Percentiles rank a stretch among this genome's conserved stretches.
phyloP scores from a whole-genome alignment of 1,140 invertebrate species.

The Achatina immaculata region DNA sequence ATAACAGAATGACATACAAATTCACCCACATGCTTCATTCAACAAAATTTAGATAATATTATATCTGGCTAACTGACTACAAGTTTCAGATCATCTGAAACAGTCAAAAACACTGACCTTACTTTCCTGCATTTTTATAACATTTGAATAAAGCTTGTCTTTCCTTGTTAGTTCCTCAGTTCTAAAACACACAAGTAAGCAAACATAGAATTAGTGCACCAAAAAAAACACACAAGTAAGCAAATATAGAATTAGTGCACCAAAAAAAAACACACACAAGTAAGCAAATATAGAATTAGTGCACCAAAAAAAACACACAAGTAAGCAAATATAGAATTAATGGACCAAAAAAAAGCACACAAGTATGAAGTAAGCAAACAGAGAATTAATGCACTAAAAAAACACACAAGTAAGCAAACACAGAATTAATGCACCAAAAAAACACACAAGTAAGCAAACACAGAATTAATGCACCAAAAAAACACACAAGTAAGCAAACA shows the following conservation, averaged over 20 bases:
- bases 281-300: not conserved
- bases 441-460: too few relatives aligned
- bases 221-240: not conserved
- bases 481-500: not conserved
- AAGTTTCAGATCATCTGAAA: too few relatives aligned
- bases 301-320: not conserved
- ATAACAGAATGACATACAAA: too few relatives aligned
- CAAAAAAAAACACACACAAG: not conserved
- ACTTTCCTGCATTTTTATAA: conserved; percentile 25
- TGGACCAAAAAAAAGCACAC: not conserved
- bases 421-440: too few relatives aligned
- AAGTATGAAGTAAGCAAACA: not conserved
- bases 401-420: too few relatives aligned
- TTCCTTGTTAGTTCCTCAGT: conserved; percentile 24
- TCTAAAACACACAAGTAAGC: not conserved
- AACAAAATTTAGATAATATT: too few relatives aligned
- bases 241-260: not conserved
- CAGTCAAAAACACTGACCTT: not conserved
- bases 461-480: too few relatives aligned
- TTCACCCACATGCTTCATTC: too few relatives aligned
- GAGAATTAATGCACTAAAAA: too few relatives aligned
- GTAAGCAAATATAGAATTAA: not conserved
- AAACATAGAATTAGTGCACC: not conserved
- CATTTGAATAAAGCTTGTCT: conserved; percentile 19
- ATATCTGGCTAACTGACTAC: too few relatives aligned